phyloP scores from a whole-genome alignment of 2,888 invertebrate genomes.

The Ophion ventricosus region DNA sequence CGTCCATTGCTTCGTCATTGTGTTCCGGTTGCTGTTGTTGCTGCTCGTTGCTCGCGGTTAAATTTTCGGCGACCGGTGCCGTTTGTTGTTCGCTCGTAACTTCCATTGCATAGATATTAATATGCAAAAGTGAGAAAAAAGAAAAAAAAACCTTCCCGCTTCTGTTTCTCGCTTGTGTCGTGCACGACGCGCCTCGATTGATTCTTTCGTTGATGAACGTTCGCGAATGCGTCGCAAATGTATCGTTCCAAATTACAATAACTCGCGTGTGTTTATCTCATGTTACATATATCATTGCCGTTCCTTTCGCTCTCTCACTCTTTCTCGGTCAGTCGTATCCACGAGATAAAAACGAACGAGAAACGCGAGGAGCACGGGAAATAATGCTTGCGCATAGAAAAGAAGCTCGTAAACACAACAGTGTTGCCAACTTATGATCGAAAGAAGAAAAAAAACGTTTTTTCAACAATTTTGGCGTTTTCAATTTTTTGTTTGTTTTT shows the following conservation, averaged over 20 bases:
- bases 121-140: conserved; percentile 19
- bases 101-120: conserved; percentile 57
- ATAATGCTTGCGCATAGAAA: conserved; percentile 43
- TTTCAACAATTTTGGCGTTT: background rate
- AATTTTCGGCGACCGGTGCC: conserved; percentile 67
- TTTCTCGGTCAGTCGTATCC: conserved; percentile 12
- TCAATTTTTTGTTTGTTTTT: background rate
- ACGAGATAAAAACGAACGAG: conserved; percentile 36
- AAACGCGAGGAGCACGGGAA: conserved; percentile 12
- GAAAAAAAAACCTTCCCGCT: too few relatives aligned
- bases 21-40: conserved; percentile 75
- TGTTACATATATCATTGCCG: conserved; percentile 31
- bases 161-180: conserved; percentile 23
- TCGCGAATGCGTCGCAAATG: conserved; percentile 6
- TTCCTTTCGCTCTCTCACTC: conserved; percentile 22
- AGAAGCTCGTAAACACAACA: conserved; percentile 48
- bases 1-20: conserved; percentile 79
- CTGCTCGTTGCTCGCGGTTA: conserved; percentile 43
- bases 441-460: background rate
- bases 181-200: background rate
- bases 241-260: conserved; percentile 11
- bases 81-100: conserved; percentile 68
- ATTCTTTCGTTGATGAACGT: background rate
- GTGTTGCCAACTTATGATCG: background rate
- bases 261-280: conserved; percentile 43